Evolutionary conservation across 2,888 invertebrate species (phyloP).

Genomic region (Eulithis testata): DNA sequence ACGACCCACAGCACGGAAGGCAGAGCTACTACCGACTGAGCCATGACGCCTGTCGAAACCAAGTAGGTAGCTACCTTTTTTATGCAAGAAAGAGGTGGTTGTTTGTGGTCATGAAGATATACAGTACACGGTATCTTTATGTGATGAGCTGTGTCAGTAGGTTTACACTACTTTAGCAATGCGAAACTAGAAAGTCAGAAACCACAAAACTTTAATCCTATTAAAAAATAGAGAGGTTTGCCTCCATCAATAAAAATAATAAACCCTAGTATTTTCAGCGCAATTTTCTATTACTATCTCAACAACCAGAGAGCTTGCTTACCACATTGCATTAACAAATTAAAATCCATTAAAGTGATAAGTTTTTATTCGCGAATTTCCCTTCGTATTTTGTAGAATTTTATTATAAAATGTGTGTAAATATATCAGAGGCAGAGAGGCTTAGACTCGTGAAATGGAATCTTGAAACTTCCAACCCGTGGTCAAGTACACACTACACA

Average conservation of each 20-base stretch:
- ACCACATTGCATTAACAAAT: conserved; percentile 44
- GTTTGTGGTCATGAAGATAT: too few species aligned
- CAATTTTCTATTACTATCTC: conserved; percentile 38
- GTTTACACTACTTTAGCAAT: too few species aligned
- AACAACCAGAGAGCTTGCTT: conserved; percentile 39
- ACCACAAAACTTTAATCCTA: conserved; percentile 23
- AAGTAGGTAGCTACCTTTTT: too few species aligned
- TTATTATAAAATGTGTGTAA: conserved; percentile 41
- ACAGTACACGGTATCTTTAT: too few species aligned
- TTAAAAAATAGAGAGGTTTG: conserved; percentile 21
- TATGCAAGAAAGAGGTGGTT: too few species aligned
- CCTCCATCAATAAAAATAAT: conserved; percentile 20
- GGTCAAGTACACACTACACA: conserved; percentile 46
- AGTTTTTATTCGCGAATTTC: conserved; percentile 37
- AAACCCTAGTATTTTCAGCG: conserved; percentile 30
- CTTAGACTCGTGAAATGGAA: conserved; percentile 44
- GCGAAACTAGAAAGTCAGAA: background rate
- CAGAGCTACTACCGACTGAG: too few species aligned
- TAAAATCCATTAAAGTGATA: conserved; percentile 45
- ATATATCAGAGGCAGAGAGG: conserved; percentile 43
- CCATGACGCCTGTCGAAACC: too few species aligned
- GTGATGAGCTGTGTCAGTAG: too few species aligned
- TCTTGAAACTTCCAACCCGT: conserved; percentile 47
- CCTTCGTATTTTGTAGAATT: conserved; percentile 36
- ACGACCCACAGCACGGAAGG: too few species aligned